These are phyloP conservation scores for Xyrichtys novacula DNA, from an alignment of 2,797 vertebrate species.

Conservation along the genomic window DNA sequence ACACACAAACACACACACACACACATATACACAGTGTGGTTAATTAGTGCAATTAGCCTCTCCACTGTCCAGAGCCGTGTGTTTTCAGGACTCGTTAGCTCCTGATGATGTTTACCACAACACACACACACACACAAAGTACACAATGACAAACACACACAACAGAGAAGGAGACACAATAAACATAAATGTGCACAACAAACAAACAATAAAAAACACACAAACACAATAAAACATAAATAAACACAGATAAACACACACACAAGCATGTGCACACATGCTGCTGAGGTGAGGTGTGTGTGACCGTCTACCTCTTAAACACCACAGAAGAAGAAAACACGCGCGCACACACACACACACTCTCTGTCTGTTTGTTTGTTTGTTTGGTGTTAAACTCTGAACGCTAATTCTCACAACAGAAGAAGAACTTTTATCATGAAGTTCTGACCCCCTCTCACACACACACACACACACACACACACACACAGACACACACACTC, in stretches of 20 bases:
- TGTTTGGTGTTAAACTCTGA: too few species aligned
- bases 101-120: constrained; percentile 53
- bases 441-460: not conserved
- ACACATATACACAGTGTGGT: constrained; percentile 49
- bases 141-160: constrained; percentile 21
- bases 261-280: not conserved
- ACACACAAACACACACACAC: constrained; percentile 49
- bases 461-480: constrained; percentile 4
- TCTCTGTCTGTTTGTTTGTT: too few species aligned
- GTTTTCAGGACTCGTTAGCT: constrained; percentile 86
- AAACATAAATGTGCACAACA: not conserved
- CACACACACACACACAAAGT: constrained; percentile 31
- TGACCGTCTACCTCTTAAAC: too few species aligned
- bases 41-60: constrained; percentile 90
- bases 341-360: too few species aligned
- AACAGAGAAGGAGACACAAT: constrained; percentile 1
- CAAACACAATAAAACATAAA: constrained; percentile 13
- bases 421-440: not conserved
- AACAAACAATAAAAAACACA: not conserved
- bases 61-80: constrained; percentile 81
- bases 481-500: constrained; percentile 9
- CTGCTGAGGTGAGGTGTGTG: too few species aligned
- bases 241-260: too few species aligned
- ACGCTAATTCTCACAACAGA: too few species aligned
- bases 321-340: too few species aligned